These are phyloP conservation scores for Platichthys flesus DNA, from an alignment of 2,113 vertebrate genomes.

Conservation along the genomic window DNA sequence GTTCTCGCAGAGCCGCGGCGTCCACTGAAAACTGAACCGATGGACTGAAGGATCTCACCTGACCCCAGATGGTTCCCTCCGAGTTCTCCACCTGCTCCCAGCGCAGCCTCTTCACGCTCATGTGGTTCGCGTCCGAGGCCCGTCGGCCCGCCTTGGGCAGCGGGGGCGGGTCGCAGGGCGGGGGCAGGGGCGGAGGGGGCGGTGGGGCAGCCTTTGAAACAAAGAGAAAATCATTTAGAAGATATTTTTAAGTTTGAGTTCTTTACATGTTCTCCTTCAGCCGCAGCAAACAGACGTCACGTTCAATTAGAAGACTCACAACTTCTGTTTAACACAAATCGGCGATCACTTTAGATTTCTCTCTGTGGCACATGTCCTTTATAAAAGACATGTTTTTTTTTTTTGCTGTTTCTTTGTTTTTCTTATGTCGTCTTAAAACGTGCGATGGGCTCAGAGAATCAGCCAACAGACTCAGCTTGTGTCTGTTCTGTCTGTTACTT, in stretches of 20 bases:
- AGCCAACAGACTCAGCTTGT: not conserved
- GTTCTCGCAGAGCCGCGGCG: not conserved
- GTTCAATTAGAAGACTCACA: not conserved
- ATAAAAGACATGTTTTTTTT: too few relatives aligned
- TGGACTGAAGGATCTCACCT: slow-evolving; percentile 79
- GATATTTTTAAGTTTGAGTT: not conserved
- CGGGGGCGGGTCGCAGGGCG: slow-evolving; percentile 82
- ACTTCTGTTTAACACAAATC: not conserved
- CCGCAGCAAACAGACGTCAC: not conserved
- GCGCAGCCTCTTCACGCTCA: slow-evolving; percentile 96
- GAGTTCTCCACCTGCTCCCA: slow-evolving; percentile 99
- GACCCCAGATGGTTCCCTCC: slow-evolving; percentile 98
- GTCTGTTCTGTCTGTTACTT: not conserved
- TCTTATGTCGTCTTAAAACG: not conserved
- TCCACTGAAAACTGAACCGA: not conserved
- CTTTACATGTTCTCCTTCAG: not conserved
- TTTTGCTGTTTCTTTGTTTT: not conserved
- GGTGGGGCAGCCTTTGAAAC: slow-evolving; percentile 74
- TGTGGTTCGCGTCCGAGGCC: slow-evolving; percentile 90
- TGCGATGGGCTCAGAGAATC: not conserved
- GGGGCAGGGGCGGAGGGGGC: slow-evolving; percentile 81
- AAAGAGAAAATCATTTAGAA: not conserved
- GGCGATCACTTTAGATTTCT: not conserved
- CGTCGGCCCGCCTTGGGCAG: slow-evolving; percentile 79
- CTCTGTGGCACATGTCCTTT: not conserved